Percentiles rank a stretch among this genome's conserved stretches.
Conservation (phyloP, 92 coral and sea anemone species). For the Porites evermanni region DNA sequence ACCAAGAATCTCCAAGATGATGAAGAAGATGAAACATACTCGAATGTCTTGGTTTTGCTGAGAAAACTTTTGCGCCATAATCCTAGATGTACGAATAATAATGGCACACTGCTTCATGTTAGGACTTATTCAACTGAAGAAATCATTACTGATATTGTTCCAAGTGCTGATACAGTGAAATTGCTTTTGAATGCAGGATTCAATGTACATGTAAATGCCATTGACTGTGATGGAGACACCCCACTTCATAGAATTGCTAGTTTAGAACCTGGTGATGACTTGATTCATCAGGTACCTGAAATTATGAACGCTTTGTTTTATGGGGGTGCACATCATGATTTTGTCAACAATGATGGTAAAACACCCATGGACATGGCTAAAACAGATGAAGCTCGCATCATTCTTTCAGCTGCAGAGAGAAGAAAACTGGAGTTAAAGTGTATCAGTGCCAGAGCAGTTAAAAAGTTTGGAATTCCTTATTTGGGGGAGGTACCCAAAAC, state of each 20-base stretch:
- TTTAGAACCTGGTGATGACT: slow-evolving; percentile 32
- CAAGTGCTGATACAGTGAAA: slow-evolving; percentile 57
- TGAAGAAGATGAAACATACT: slow-evolving; percentile 31
- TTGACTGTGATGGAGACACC: slow-evolving; percentile 60
- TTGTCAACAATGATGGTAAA: slow-evolving; percentile 56
- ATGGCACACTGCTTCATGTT: slow-evolving; percentile 54
- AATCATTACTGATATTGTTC: no score
- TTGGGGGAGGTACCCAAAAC: background rate
- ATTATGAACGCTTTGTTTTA: slow-evolving; percentile 48
- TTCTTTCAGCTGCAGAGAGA: background rate
- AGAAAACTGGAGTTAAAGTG: background rate
- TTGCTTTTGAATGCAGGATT: slow-evolving; percentile 61
- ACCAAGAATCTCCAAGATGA: background rate
- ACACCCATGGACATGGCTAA: slow-evolving; percentile 58
- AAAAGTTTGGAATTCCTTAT: background rate
- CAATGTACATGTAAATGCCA: slow-evolving; percentile 41
- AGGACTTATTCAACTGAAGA: slow-evolving; percentile 23
- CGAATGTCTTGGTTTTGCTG: slow-evolving; percentile 12
- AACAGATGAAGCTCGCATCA: background rate
- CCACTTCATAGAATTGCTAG: slow-evolving; percentile 62
- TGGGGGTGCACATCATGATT: slow-evolving; percentile 58
- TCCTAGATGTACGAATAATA: slow-evolving; percentile 45
- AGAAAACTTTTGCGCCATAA: slow-evolving; percentile 56
- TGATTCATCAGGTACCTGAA: slow-evolving; percentile 20
- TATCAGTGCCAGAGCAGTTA: background rate